Conservation (phyloP, 2,113 vertebrate genomes). For the Phainopepla nitens region DNA sequence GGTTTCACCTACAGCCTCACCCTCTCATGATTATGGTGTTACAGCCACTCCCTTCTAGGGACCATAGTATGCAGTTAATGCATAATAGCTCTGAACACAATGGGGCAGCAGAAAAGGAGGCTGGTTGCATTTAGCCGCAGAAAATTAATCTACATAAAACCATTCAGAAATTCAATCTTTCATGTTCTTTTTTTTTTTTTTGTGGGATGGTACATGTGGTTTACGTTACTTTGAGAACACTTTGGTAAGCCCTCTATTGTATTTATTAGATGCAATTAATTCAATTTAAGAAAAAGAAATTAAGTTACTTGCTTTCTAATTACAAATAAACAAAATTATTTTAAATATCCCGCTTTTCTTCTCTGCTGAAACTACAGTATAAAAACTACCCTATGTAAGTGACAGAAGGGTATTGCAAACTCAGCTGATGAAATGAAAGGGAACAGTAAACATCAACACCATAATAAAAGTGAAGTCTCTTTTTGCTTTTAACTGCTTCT, state of each 20-base stretch:
- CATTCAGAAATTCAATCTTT: not conserved
- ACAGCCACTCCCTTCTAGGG: not conserved
- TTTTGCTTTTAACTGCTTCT: not conserved
- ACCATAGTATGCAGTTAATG: rapidly evolving
- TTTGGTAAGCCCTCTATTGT: not conserved
- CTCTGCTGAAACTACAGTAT: not conserved
- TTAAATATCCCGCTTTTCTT: not conserved
- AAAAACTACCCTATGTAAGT: not conserved
- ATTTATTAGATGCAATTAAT: not conserved
- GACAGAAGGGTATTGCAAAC: not conserved
- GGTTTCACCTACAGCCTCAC: not conserved
- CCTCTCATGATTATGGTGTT: rapidly evolving
- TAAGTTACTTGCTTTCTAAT: slow-evolving; percentile 16
- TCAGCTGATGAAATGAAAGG: not conserved
- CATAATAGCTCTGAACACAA: not conserved
- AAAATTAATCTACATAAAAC: not conserved
- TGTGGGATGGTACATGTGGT: not conserved
- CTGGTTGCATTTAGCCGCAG: not conserved
- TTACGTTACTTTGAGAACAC: not conserved
- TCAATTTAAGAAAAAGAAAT: slow-evolving; percentile 9
- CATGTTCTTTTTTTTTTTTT: not conserved
- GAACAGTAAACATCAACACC: not conserved
- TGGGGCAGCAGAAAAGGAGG: not conserved
- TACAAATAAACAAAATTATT: slow-evolving; percentile 28
- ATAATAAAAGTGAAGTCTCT: not conserved